phyloP scores from a whole-genome alignment of 2,888 invertebrate species.

The Apamea epomidion region DNA sequence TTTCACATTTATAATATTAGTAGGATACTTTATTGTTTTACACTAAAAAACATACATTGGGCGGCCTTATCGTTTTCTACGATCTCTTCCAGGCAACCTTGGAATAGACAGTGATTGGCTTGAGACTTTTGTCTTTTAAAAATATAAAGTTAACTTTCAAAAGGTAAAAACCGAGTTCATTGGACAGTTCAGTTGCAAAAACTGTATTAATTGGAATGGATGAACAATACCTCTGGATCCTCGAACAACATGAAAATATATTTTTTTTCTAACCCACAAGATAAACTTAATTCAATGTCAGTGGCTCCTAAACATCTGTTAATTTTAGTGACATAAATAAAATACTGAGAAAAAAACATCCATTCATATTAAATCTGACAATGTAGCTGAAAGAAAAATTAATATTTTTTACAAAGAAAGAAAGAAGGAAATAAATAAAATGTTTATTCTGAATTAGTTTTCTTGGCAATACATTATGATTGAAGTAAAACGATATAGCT shows the following conservation, averaged over 20 bases:
- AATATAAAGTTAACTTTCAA: too few species aligned
- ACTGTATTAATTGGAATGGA: background rate
- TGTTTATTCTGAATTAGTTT: background rate
- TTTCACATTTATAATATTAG: too few species aligned
- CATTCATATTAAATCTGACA: conserved; percentile 28
- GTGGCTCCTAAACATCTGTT: background rate
- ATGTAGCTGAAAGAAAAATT: conserved; percentile 21
- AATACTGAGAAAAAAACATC: conserved; percentile 29
- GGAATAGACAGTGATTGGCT: background rate
- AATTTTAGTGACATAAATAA: conserved; percentile 28
- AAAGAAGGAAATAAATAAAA: background rate
- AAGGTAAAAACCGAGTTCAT: background rate
- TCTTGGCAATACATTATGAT: conserved; percentile 19
- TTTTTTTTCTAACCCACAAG: background rate
- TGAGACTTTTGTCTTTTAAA: background rate
- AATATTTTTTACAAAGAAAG: conserved; percentile 5
- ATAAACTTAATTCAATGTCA: background rate
- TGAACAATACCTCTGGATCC: background rate
- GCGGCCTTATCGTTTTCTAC: background rate
- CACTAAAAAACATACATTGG: background rate
- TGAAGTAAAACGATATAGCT: background rate
- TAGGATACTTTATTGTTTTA: background rate
- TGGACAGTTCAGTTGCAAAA: background rate
- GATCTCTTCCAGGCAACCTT: background rate
- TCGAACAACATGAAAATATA: background rate